Evolutionary conservation across 2,113 vertebrate species (phyloP), one percentile per base, ranked within the genome.

Genomic region (Cyanoderma ruficeps): DNA sequence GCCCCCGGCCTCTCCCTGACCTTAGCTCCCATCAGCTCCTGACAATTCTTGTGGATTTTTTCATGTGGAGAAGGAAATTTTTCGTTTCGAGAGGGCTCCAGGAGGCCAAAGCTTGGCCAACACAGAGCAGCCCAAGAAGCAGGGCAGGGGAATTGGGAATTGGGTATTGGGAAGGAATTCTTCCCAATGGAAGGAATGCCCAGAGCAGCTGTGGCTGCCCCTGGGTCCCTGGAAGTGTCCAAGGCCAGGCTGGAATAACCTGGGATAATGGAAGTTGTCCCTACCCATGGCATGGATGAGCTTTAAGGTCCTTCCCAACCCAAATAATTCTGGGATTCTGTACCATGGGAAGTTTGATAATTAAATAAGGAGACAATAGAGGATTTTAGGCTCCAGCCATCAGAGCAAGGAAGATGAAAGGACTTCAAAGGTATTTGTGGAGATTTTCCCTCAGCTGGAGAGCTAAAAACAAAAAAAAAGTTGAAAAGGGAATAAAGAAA

Each of bases 331-430:
- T 23, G 50, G 21, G 17, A 37, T 65, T 80, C 50, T n/a, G 0
- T 2, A 2, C 13, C 25, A 5, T 1, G 2, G 24, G 9, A 42
- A 49, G 16, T 11, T 10, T 22, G 69, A 14, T 20, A 27, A 55
- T 33, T 31, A 72, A 74, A 31, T 31, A 19, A 39, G 27, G 11
- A 35, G 15, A 22, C 2, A n/a, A 37, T 0, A 9, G 1, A 55
- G 52, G 21, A 35, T 2, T 65, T 2, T 0, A 31, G 47, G 28
- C 20, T 20, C 5, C 65, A 75, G 47, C 37, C 24, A 39, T 10
- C 19, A 8, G 11, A 33, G 64, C 1, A 3, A 39, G 12, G 35
- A 55, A 37, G 50, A 49, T 15, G 1, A 82, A 90, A 56, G 2
- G 0, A 46, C 30, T 41, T 35, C 21, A 20, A 46, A 47, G 3